A percentile compares a stretch with the other conserved stretches of the same genome.
phyloP scores from a whole-genome alignment of 1,140 invertebrate genomes.

The Plutomurus gul region DNA sequence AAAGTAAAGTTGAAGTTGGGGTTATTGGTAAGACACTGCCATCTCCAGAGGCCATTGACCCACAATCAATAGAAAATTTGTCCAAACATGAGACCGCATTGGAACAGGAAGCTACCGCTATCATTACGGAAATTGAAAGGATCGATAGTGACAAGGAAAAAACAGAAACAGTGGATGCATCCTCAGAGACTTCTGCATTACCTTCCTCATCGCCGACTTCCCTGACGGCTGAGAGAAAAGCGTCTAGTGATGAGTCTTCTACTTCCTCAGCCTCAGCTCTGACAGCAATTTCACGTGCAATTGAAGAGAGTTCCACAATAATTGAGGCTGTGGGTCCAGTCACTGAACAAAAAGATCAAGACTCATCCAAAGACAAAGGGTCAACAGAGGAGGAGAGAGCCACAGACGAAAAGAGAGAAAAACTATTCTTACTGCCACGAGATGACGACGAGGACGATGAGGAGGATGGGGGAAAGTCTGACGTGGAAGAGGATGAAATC shows the following conservation, averaged over 20 bases:
- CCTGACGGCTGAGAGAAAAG: conserved; percentile 17
- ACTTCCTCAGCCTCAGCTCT: conserved; percentile 36
- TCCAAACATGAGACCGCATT: neutral
- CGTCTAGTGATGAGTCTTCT: conserved; percentile 43
- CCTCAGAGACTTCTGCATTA: neutral
- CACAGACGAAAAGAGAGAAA: conserved; percentile 42
- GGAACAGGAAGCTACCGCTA: neutral
- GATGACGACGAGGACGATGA: conserved; percentile 33
- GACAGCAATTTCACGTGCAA: conserved; percentile 29
- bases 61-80: neutral
- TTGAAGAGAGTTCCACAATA: neutral
- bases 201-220: neutral
- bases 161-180: neutral
- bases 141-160: conserved; percentile 1
- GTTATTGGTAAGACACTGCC: neutral
- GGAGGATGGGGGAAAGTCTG: conserved; percentile 42
- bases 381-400: conserved; percentile 50
- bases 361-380: neutral
- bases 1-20: conserved; percentile 1
- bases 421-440: conserved; percentile 38
- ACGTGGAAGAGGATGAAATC: conserved; percentile 52
- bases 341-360: neutral
- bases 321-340: neutral
- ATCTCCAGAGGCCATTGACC: neutral
- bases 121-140: neutral